A percentile compares a stretch with the other conserved stretches of the same genome.
Evolutionary conservation across 2,888 invertebrate genomes (phyloP).

Genomic region (Pseudococcus longispinus): DNA sequence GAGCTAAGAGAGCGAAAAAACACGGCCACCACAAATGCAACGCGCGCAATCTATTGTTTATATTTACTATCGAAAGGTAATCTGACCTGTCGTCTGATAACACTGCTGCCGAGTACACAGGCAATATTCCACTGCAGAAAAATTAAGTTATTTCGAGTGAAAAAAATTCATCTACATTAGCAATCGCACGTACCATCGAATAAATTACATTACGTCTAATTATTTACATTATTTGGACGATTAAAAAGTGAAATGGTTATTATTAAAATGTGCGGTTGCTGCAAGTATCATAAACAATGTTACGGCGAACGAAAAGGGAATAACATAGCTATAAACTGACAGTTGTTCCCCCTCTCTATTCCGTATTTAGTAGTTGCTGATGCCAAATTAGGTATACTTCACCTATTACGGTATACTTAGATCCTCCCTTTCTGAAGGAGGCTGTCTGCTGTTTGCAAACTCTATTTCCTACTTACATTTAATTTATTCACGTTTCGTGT

Average conservation of each 20-base stretch:
- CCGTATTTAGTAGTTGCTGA: slow-evolving; percentile 83
- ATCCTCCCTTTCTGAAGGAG: slow-evolving; percentile 55
- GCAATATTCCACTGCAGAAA: not conserved
- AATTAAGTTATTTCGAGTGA: not conserved
- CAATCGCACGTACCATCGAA: not conserved
- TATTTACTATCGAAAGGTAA: slow-evolving; percentile 44
- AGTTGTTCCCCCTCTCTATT: slow-evolving; percentile 57
- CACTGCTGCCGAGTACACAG: not conserved
- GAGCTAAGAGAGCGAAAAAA: slow-evolving; percentile 17
- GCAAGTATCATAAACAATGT: slow-evolving; percentile 55
- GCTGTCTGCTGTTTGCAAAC: slow-evolving; percentile 56
- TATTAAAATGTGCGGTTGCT: slow-evolving; percentile 56
- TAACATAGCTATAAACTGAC: slow-evolving; percentile 56
- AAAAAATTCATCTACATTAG: not conserved
- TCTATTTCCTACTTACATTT: slow-evolving; percentile 54
- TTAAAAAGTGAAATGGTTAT: slow-evolving; percentile 48
- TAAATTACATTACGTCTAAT: slow-evolving; percentile 31
- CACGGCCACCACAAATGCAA: slow-evolving; percentile 14
- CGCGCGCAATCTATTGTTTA: slow-evolving; percentile 54
- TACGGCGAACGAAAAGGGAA: slow-evolving; percentile 56
- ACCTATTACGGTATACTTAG: slow-evolving; percentile 72
- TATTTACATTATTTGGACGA: slow-evolving; percentile 40
- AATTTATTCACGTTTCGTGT: slow-evolving; percentile 48
- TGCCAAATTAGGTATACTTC: slow-evolving; percentile 83
- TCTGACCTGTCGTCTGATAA: slow-evolving; percentile 51